Evolutionary conservation across 2,888 invertebrate species (phyloP).

Genomic region (Euspilapteryx auroguttella): DNA sequence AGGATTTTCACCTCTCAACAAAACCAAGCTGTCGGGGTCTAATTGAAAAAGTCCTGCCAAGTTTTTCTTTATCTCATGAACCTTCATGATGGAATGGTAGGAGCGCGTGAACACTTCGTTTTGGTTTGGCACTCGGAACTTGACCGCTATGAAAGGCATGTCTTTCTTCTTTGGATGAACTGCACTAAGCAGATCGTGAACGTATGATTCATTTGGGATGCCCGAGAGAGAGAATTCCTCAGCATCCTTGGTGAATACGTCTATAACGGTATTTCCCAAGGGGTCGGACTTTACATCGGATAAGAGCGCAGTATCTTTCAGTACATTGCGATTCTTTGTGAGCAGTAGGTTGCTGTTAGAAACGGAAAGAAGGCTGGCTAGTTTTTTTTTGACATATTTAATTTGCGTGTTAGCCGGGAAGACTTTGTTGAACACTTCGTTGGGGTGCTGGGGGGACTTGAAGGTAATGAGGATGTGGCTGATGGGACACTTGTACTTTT

Average conservation of each 20-base stretch:
- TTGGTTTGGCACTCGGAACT: conserved; percentile 40
- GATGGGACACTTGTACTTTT: conserved; percentile 35
- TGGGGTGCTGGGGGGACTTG: conserved; percentile 34
- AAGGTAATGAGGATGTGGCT: conserved; percentile 42
- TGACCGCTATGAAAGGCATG: conserved; percentile 47
- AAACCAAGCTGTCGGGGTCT: conserved; percentile 41
- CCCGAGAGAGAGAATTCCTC: conserved; percentile 33
- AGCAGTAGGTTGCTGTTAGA: conserved; percentile 35
- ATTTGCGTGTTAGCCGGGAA: conserved; percentile 43
- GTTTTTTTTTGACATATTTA: conserved; percentile 41
- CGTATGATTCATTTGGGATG: conserved; percentile 42
- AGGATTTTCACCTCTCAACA: conserved; percentile 43
- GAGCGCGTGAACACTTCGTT: conserved; percentile 50
- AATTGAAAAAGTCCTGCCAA: conserved; percentile 61
- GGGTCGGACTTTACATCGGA: conserved; percentile 38
- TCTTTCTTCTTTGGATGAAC: conserved; percentile 35
- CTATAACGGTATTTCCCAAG: conserved; percentile 35
- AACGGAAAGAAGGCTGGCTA: conserved; percentile 37
- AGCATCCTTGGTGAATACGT: conserved; percentile 45
- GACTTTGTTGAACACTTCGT: conserved; percentile 39
- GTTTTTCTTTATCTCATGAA: conserved; percentile 64
- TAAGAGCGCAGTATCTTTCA: conserved; percentile 34
- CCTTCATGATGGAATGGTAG: conserved; percentile 49
- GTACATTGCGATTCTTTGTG: conserved; percentile 39
- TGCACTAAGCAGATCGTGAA: conserved; percentile 36